These are phyloP conservation scores for Neoaliturus tenellus DNA, from an alignment of 2,888 invertebrate genomes.

Conservation along the genomic window DNA sequence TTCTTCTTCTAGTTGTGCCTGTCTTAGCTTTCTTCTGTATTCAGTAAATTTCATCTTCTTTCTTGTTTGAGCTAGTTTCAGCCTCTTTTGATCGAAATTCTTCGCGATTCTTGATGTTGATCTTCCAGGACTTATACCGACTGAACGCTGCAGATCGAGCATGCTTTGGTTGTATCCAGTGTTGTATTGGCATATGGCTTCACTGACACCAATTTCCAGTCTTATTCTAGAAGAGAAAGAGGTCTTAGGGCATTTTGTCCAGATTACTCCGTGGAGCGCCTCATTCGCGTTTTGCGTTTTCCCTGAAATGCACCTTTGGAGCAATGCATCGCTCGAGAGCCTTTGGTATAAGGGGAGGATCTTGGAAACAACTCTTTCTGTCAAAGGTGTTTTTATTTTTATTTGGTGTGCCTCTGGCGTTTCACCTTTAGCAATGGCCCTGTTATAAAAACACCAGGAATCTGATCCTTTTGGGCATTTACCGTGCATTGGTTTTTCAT, in stretches of 20 bases:
- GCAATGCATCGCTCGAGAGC: constrained; percentile 16
- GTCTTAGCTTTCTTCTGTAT: constrained; percentile 40
- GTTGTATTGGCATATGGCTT: constrained; percentile 29
- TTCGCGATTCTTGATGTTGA: constrained; percentile 16
- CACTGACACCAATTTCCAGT: constrained; percentile 1
- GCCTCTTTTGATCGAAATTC: constrained; percentile 29
- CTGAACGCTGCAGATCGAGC: constrained; percentile 2
- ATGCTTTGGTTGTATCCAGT: constrained; percentile 13
- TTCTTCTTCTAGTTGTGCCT: constrained; percentile 14
- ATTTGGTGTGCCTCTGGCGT: constrained; percentile 21
- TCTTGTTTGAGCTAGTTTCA: constrained; percentile 13
- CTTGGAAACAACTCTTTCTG: constrained; percentile 34
- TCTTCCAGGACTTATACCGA: background rate
- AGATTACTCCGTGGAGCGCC: constrained; percentile 42
- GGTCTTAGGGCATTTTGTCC: constrained; percentile 41
- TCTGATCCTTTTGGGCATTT: constrained; percentile 38
- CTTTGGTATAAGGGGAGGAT: constrained; percentile 48
- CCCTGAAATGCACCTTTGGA: constrained; percentile 18
- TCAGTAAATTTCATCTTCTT: constrained; percentile 42
- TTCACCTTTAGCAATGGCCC: constrained; percentile 47
- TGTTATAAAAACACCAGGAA: constrained; percentile 51
- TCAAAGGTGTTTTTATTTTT: constrained; percentile 42
- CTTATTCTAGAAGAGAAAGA: constrained; percentile 38
- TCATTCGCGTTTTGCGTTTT: constrained; percentile 49
- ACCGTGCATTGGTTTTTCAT: constrained; percentile 42